A percentile compares a stretch with the other conserved stretches of the same genome.
These are phyloP conservation scores for Trogon surrucura DNA, from an alignment of 2,113 vertebrate genomes.

Conservation along the genomic window DNA sequence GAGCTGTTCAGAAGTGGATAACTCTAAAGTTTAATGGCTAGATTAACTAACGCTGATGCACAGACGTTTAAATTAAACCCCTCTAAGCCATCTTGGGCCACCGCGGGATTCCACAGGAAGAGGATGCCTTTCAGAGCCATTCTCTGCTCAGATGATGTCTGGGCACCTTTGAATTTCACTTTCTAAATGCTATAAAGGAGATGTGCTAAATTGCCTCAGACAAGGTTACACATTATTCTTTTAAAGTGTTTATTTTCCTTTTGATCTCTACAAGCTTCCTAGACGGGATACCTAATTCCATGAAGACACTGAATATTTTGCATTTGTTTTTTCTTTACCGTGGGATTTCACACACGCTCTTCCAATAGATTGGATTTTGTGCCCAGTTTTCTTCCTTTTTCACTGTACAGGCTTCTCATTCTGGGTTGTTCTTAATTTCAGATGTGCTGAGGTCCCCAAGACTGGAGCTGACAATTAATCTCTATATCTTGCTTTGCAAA, in stretches of 20 bases:
- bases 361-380: background rate
- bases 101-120: background rate
- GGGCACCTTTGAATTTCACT: background rate
- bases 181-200: background rate
- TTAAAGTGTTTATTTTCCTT: background rate
- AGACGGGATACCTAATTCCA: background rate
- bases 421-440: background rate
- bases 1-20: slow-evolving; percentile 47
- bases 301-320: background rate
- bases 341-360: background rate
- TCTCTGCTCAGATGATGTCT: background rate
- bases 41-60: slow-evolving; percentile 50
- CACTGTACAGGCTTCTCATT: background rate
- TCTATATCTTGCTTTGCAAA: background rate
- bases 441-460: background rate
- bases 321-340: background rate
- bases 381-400: background rate
- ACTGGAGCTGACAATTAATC: background rate
- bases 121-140: background rate
- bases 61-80: slow-evolving; percentile 50
- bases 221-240: background rate
- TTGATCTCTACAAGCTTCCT: background rate
- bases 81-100: background rate
- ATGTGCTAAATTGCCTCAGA: background rate
- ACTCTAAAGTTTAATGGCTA: slow-evolving; percentile 47